Percentiles rank a stretch among this genome's conserved stretches.
Conservation (phyloP, 1,140 invertebrate species). For the Lanistes nyassanus region DNA sequence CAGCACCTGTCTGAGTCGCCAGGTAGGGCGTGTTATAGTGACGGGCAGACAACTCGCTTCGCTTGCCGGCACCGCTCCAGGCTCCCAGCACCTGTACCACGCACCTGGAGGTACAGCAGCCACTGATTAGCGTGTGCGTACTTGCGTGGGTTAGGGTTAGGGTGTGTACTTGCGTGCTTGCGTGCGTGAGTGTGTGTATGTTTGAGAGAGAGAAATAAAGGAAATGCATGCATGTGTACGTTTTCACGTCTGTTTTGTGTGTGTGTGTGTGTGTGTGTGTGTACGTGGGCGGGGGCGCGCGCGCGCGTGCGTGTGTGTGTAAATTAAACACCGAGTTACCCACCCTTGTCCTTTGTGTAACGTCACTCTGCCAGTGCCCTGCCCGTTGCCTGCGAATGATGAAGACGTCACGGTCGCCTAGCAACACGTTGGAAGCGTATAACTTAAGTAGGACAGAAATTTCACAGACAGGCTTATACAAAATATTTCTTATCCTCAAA, state of each 20-base stretch:
- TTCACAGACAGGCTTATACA: too few relatives aligned
- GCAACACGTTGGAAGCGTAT: background rate
- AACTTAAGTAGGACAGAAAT: too few relatives aligned
- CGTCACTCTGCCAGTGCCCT: too few relatives aligned
- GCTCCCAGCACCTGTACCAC: conserved; percentile 37
- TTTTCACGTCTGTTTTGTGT: background rate
- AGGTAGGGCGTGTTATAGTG: conserved; percentile 31
- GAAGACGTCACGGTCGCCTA: conserved; percentile 17
- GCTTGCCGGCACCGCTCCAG: conserved; percentile 5
- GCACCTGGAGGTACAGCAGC: conserved; percentile 38
- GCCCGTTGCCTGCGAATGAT: background rate
- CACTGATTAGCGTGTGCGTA: background rate
- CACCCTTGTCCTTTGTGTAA: too few relatives aligned
- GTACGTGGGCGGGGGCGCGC: background rate
- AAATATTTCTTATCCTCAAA: too few relatives aligned
- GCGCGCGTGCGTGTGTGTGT: too few relatives aligned
- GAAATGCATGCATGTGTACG: background rate
- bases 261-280: background rate
- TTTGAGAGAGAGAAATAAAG: background rate
- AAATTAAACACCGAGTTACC: too few relatives aligned
- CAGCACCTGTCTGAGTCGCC: conserved; percentile 23
- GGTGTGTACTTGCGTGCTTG: background rate
- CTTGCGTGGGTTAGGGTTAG: background rate
- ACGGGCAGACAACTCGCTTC: conserved; percentile 33
- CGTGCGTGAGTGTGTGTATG: background rate